These are phyloP conservation scores for Rhynchopsitta pachyrhyncha DNA, from an alignment of 2,113 vertebrate genomes.

Conservation along the genomic window DNA sequence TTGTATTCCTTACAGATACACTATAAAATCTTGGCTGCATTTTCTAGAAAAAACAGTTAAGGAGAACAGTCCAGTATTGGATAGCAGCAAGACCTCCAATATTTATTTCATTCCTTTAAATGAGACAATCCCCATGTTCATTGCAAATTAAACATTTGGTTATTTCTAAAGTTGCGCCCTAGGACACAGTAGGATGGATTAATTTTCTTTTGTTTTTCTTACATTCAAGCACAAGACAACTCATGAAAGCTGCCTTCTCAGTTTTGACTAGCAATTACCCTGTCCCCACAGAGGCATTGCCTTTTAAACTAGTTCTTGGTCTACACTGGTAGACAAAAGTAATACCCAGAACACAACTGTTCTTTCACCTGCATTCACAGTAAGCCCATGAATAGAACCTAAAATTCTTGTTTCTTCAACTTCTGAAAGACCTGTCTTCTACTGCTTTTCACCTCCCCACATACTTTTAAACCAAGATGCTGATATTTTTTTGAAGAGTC, in stretches of 20 bases:
- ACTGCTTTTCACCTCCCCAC: not conserved
- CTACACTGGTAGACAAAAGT: not conserved
- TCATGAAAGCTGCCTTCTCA: not conserved
- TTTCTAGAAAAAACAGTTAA: conserved; percentile 35
- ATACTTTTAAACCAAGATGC: not conserved
- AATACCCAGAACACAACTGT: not conserved
- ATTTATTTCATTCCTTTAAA: not conserved
- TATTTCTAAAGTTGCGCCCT: not conserved
- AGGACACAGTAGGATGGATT: not conserved
- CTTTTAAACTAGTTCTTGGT: conserved; percentile 1
- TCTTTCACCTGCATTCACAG: not conserved
- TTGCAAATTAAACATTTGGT: not conserved
- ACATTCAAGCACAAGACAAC: not conserved
- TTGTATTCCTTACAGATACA: not conserved
- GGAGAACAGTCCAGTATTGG: not conserved
- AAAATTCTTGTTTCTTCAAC: not conserved
- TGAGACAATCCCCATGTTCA: not conserved
- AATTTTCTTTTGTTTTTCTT: not conserved
- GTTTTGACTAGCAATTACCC: not conserved
- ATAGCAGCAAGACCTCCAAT: conserved; percentile 8
- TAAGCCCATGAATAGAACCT: not conserved
- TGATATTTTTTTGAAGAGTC: not conserved
- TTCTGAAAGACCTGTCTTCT: not conserved
- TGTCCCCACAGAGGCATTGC: not conserved
- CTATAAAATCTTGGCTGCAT: conserved; percentile 23